Evolutionary conservation across 2,797 vertebrate genomes (phyloP).

Genomic region (Halcyon badia): DNA sequence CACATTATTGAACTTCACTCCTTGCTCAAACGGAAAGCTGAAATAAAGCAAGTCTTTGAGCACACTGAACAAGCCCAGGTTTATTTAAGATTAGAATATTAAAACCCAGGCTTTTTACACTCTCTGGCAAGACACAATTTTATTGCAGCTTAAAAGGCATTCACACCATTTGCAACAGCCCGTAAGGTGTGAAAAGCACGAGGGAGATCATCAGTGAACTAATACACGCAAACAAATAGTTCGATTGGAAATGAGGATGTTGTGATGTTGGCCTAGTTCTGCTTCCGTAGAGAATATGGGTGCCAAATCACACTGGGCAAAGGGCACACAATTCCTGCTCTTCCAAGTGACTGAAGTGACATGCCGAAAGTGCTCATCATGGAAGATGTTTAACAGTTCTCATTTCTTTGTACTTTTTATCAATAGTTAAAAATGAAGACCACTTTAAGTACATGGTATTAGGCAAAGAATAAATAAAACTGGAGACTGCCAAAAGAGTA

Average conservation of each 20-base stretch:
- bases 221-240: background rate
- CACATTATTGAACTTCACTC: background rate
- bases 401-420: background rate
- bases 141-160: background rate
- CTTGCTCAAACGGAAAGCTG: background rate
- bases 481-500: background rate
- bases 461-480: slow-evolving; percentile 31
- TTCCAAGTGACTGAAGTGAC: background rate
- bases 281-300: background rate
- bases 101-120: background rate
- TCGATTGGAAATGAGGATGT: background rate
- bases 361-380: background rate
- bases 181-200: background rate
- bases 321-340: background rate
- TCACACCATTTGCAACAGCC: background rate
- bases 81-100: background rate
- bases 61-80: background rate
- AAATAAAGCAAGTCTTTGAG: background rate
- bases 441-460: slow-evolving; percentile 11
- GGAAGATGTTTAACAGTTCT: background rate
- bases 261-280: background rate
- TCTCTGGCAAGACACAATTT: background rate
- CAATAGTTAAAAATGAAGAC: slow-evolving; percentile 43
- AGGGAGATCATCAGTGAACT: background rate
- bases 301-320: background rate